Conservation (phyloP, 2,888 invertebrate species). For the Diarsia rubi region DNA sequence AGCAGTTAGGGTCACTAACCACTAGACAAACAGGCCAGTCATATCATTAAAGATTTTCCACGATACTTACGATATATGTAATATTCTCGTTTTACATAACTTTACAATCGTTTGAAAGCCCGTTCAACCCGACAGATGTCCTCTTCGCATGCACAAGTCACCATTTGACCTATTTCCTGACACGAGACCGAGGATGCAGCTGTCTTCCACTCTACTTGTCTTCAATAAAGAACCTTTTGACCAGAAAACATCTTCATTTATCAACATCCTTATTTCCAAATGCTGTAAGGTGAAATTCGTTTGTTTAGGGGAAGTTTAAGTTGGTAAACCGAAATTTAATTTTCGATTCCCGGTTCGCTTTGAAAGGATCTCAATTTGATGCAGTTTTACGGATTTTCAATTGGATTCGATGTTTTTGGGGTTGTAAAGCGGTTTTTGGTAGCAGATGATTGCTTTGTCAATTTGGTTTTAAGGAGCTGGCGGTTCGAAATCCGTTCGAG, state of each 20-base stretch:
- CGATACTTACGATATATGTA: background rate
- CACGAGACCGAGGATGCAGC: conserved; percentile 54
- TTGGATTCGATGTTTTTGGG: conserved; percentile 30
- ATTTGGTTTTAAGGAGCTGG: background rate
- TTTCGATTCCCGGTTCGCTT: conserved; percentile 51
- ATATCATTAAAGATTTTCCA: background rate
- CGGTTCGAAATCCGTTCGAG: too few species aligned
- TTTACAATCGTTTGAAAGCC: conserved; percentile 8
- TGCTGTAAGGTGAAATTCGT: conserved; percentile 9
- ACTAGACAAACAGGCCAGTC: too few species aligned
- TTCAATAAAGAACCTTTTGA: conserved; percentile 56
- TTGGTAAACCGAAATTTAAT: conserved; percentile 60
- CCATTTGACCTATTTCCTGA: conserved; percentile 51
- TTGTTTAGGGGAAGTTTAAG: background rate
- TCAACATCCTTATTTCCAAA: conserved; percentile 2
- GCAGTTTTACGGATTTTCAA: conserved; percentile 56
- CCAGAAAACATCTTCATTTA: conserved; percentile 11
- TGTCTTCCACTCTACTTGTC: conserved; percentile 58
- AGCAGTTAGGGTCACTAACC: too few species aligned
- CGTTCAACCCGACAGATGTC: conserved; percentile 29
- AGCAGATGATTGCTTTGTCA: background rate
- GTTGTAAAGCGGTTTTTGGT: conserved; percentile 7
- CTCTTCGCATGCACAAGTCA: conserved; percentile 26
- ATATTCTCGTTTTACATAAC: background rate
- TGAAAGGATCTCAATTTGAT: conserved; percentile 54